A percentile compares a stretch with the other conserved stretches of the same genome.
phyloP scores from a whole-genome alignment of 2,113 vertebrate species.

The Aleadryas rufinucha region DNA sequence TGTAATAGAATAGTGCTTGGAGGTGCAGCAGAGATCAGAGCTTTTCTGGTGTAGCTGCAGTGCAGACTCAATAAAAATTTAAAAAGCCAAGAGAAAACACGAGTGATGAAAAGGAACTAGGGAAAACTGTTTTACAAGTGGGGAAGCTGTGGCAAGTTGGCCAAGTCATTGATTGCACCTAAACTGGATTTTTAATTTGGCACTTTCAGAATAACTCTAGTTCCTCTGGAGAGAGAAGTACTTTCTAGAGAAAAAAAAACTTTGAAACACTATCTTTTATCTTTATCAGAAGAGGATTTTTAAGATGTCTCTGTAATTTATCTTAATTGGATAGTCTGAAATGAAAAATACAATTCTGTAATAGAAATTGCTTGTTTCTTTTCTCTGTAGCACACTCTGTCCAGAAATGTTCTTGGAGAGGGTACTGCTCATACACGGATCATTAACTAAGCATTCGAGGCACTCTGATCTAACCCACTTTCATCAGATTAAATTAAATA shows the following conservation, averaged over 20 bases:
- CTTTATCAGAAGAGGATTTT: background rate
- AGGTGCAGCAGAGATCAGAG: background rate
- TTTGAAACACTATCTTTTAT: background rate
- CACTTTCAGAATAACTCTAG: background rate
- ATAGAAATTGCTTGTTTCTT: background rate
- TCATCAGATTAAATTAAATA: background rate
- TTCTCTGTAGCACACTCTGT: background rate
- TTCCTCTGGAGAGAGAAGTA: background rate
- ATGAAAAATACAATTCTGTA: background rate
- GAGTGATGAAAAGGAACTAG: background rate
- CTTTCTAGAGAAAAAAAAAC: background rate
- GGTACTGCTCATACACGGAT: background rate
- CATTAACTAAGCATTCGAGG: background rate
- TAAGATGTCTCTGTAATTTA: background rate
- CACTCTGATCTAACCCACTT: background rate
- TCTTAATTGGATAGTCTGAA: background rate
- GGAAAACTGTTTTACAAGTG: background rate
- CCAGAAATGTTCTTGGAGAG: background rate
- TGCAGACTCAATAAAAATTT: conserved; percentile 12
- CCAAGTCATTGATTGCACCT: background rate
- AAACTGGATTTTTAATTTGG: background rate
- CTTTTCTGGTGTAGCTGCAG: background rate
- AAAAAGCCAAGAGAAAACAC: background rate
- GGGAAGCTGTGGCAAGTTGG: background rate
- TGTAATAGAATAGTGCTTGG: background rate